These are phyloP conservation scores for Phaetusa simplex DNA, from an alignment of 2,113 vertebrate genomes.

Conservation along the genomic window DNA sequence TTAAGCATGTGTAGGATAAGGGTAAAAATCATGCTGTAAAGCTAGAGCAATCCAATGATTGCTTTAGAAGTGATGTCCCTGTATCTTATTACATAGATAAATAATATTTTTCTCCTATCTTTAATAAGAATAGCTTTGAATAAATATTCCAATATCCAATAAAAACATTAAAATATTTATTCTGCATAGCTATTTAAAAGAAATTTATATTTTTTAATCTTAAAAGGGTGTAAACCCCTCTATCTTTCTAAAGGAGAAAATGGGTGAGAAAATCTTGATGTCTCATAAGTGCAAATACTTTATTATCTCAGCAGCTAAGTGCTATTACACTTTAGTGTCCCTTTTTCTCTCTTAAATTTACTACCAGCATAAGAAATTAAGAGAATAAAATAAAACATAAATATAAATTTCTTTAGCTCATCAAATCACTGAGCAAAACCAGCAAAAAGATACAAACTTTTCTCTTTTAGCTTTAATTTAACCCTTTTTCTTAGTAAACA, in stretches of 20 bases:
- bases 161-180: neutral
- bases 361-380: neutral
- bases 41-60: neutral
- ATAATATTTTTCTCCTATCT: neutral
- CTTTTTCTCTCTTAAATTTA: neutral
- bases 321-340: neutral
- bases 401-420: neutral
- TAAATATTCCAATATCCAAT: neutral
- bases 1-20: neutral
- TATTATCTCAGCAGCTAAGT: neutral
- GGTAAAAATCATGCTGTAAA: neutral
- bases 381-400: neutral
- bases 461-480: neutral
- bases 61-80: neutral
- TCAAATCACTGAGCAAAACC: neutral
- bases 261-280: neutral
- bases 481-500: neutral
- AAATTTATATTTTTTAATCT: neutral
- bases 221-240: neutral
- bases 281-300: neutral
- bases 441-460: neutral
- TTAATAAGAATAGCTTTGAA: neutral
- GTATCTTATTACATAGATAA: neutral
- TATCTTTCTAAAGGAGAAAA: neutral
- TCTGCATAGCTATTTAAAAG: neutral